A percentile compares a stretch with the other conserved stretches of the same genome.
Conservation (phyloP, 1,140 invertebrate genomes). For the Eurosta solidaginis region DNA sequence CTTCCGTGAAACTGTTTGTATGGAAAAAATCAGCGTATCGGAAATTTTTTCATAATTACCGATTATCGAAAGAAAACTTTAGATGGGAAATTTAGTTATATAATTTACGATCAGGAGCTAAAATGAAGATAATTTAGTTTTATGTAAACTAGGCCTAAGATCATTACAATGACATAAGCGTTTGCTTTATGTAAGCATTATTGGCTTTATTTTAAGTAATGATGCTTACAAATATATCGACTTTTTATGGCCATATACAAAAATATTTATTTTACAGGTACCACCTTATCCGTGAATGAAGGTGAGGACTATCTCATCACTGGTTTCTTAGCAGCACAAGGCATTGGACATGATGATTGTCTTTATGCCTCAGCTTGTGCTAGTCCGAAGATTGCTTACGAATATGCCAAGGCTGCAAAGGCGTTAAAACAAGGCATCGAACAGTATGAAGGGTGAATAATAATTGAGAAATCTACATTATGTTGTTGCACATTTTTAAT, state of each 20-base stretch:
- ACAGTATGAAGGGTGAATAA: conserved; percentile 69
- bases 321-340: conserved; percentile 71
- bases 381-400: conserved; percentile 70
- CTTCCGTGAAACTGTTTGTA: too few species aligned
- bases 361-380: conserved; percentile 76
- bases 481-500: not conserved
- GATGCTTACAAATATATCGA: not conserved
- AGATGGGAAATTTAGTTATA: too few species aligned
- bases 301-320: conserved; percentile 71
- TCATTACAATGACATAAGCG: not conserved
- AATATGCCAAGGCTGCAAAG: conserved; percentile 76
- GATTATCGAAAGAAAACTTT: too few species aligned
- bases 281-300: too few species aligned
- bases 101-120: too few species aligned
- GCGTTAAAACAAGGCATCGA: conserved; percentile 73
- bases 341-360: conserved; percentile 70
- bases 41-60: too few species aligned
- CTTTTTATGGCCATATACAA: too few species aligned
- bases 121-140: too few species aligned
- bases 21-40: too few species aligned
- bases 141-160: too few species aligned
- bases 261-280: not conserved
- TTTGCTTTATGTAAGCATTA: too few species aligned
- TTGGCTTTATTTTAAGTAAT: not conserved
- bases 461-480: not conserved